Conservation (phyloP, 2,797 vertebrate species). For the Manis javanica region DNA sequence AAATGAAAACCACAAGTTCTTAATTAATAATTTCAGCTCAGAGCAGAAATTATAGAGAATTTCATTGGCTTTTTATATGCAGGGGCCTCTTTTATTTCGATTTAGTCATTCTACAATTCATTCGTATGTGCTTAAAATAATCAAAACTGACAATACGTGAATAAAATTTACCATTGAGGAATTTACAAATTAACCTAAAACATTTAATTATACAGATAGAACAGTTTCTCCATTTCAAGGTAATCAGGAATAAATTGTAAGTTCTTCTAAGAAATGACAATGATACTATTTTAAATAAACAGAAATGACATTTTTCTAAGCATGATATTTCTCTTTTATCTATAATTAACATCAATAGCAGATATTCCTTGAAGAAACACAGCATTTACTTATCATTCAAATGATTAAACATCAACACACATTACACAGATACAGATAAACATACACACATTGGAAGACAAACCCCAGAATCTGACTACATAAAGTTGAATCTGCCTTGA, state of each 20-base stretch:
- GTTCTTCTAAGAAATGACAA: constrained; percentile 26
- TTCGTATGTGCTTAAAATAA: neutral
- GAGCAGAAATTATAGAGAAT: neutral
- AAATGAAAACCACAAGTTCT: neutral
- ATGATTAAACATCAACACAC: constrained; percentile 46
- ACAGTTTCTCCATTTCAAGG: constrained; percentile 20
- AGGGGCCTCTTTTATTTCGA: neutral
- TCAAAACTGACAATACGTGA: neutral
- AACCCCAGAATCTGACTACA: neutral
- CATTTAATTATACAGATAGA: constrained; percentile 9
- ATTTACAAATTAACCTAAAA: constrained; percentile 31
- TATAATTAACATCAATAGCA: constrained; percentile 63
- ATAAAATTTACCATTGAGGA: neutral
- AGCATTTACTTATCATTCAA: neutral
- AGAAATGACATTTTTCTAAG: constrained; percentile 47
- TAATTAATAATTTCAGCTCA: neutral
- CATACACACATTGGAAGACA: neutral
- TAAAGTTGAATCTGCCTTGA: neutral
- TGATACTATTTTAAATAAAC: constrained; percentile 34
- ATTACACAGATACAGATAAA: constrained; percentile 18
- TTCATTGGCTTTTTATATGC: neutral
- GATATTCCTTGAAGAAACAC: constrained; percentile 8
- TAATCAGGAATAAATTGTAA: constrained; percentile 55
- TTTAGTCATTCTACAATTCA: neutral
- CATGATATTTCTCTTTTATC: neutral